phyloP scores from a whole-genome alignment of 1,140 invertebrate species.

The Scaptodrosophila lebanonensis region DNA sequence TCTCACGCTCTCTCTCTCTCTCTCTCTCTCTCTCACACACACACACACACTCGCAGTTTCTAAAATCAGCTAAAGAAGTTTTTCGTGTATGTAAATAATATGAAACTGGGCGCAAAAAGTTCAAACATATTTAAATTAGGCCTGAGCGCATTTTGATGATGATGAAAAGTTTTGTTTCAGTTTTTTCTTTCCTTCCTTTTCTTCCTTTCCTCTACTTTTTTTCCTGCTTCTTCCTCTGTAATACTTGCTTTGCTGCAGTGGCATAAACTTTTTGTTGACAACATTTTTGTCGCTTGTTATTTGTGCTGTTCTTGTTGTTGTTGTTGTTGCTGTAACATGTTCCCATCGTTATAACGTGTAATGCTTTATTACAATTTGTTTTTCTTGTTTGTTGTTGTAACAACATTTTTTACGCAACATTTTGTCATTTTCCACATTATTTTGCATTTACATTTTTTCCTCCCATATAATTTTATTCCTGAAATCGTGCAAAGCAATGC shows the following conservation, averaged over 20 bases:
- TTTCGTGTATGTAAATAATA: slow-evolving; percentile 46
- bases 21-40: too few relatives aligned
- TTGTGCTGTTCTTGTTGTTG: slow-evolving; percentile 22
- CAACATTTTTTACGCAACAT: slow-evolving; percentile 24
- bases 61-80: slow-evolving; percentile 28
- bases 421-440: slow-evolving; percentile 14
- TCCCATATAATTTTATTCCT: too few relatives aligned
- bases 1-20: not conserved
- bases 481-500: slow-evolving; percentile 13
- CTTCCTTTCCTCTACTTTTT: not conserved
- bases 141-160: slow-evolving; percentile 57
- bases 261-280: slow-evolving; percentile 43
- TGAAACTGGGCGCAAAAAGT: slow-evolving; percentile 33
- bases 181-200: slow-evolving; percentile 2
- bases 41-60: slow-evolving; percentile 3
- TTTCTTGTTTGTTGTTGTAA: not conserved
- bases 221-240: too few relatives aligned
- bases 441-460: not conserved
- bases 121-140: slow-evolving; percentile 60
- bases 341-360: slow-evolving; percentile 52
- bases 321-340: slow-evolving; percentile 37
- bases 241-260: not conserved
- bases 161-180: slow-evolving; percentile 31
- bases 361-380: slow-evolving; percentile 42
- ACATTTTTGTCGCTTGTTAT: slow-evolving; percentile 43